Base-by-base conservation (phyloP, 2,888 invertebrate genomes). In the Julus scandinavius region DNA sequence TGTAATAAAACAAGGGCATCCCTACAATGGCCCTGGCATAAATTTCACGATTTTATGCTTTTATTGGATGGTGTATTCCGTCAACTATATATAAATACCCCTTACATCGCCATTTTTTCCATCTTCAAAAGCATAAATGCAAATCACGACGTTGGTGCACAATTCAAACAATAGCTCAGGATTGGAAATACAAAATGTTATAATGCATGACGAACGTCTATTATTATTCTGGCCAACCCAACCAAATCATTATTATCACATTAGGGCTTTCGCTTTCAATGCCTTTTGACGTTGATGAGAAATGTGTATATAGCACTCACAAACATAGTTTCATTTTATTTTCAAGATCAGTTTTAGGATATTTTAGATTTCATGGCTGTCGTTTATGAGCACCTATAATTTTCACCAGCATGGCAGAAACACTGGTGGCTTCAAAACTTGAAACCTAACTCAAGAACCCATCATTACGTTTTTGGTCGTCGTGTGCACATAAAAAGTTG, bases 371-470 rank as follows among this genome's bases (percentile, higher is more conserved):
- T 72, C 72, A 72, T 72, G 72, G 72, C 29, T 29, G 72, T 29
- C 72, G 72, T 72, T 72, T 72, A 72, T 72, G n/a, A 72, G 72
- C 72, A 72, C 72, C 72, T 72, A 72, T 72, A 29, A 72, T 72
- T 72, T 72, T 72, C 72, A 29, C 9, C 72, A 9, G 72, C n/a
- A 29, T 1, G 72, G 13, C n/a, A 63, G 29, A n/a, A 72, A 72
- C 72, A 72, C 29, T 29, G 29, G 72, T 72, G 72, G 72, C 29
- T 72, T 29, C 29, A 72, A 72, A 29, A 72, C 9, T 72, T 72
- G 72, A 72, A 72, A 72, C 72, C 72, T 29, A 72, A 72, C 29
- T 29, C 9, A 29, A 29, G 29, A 72, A 29, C 11, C 72, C 29
- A n/a, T 72, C 72, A 72, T 72, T 72, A 72, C 29, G 29, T 29